Percentiles rank a stretch among this genome's conserved stretches.
Evolutionary conservation across 1,140 invertebrate genomes (phyloP).

Genomic region (Drosophila ironensis): DNA sequence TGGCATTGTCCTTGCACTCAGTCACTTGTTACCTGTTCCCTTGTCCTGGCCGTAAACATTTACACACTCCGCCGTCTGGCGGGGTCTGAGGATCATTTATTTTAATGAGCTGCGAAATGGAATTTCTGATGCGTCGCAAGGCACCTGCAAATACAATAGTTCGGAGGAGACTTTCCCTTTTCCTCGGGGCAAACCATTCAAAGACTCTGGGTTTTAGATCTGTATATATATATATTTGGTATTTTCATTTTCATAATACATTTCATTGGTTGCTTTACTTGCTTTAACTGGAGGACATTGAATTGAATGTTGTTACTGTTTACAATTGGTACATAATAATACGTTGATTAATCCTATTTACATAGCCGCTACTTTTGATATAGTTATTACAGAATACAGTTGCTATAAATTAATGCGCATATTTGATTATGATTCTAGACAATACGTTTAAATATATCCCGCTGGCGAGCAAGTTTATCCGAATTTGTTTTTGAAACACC

Average conservation of each 20-base stretch:
- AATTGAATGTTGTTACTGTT: conserved; percentile 76
- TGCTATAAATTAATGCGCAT: conserved; percentile 44
- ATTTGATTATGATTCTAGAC: conserved; percentile 49
- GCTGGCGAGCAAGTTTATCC: too few relatives aligned
- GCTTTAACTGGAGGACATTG: conserved; percentile 76
- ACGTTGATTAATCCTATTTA: conserved; percentile 59
- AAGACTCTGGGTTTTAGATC: conserved; percentile 1
- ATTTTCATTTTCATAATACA: conserved; percentile 63
- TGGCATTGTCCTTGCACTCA: conserved; percentile 61
- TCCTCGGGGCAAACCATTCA: background rate
- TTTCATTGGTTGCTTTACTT: conserved; percentile 59
- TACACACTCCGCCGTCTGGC: conserved; percentile 44
- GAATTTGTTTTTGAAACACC: conserved; percentile 74
- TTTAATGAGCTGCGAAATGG: conserved; percentile 77
- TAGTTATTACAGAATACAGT: conserved; percentile 25
- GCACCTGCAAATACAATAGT: background rate
- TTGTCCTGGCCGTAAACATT: conserved; percentile 37
- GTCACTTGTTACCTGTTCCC: conserved; percentile 9
- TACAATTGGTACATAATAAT: conserved; percentile 52
- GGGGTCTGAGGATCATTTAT: conserved; percentile 68
- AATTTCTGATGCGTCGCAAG: conserved; percentile 52
- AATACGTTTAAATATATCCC: too few relatives aligned
- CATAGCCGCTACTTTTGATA: conserved; percentile 67
- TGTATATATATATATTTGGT: conserved; percentile 42
- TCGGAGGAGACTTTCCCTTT: conserved; percentile 26